These are phyloP conservation scores for Brenthis hecate DNA, from an alignment of 2,888 invertebrate genomes.

Conservation along the genomic window DNA sequence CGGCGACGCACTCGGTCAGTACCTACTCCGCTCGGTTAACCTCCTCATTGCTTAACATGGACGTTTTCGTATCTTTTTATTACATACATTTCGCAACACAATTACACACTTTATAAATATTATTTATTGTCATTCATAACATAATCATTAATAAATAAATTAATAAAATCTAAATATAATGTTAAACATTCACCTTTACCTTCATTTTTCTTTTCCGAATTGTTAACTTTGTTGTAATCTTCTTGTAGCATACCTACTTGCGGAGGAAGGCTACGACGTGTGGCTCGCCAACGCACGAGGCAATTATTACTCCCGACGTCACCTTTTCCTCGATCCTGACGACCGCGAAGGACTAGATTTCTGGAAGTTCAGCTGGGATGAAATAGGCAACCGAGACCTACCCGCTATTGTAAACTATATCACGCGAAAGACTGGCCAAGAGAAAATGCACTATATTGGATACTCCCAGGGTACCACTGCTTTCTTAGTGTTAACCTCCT, in stretches of 20 bases:
- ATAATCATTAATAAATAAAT: too few species aligned
- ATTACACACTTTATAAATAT: too few species aligned
- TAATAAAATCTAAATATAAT: too few species aligned
- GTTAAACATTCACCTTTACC: too few species aligned
- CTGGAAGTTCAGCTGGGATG: slow-evolving; percentile 90
- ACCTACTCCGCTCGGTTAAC: neutral
- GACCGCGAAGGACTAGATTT: slow-evolving; percentile 57
- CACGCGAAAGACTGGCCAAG: slow-evolving; percentile 76
- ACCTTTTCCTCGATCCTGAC: slow-evolving; percentile 65
- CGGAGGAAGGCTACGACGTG: slow-evolving; percentile 86
- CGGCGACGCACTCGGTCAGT: slow-evolving; percentile 84
- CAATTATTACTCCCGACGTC: slow-evolving; percentile 83
- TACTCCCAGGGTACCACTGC: slow-evolving; percentile 87
- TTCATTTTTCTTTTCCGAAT: slow-evolving; percentile 12
- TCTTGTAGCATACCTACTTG: slow-evolving; percentile 66
- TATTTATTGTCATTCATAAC: too few species aligned
- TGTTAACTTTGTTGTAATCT: too few species aligned
- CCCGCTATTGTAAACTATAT: slow-evolving; percentile 90
- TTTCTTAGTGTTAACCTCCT: slow-evolving; percentile 84
- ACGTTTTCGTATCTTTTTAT: too few species aligned
- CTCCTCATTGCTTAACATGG: neutral
- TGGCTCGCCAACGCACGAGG: slow-evolving; percentile 92
- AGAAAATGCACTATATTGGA: slow-evolving; percentile 87
- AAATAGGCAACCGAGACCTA: slow-evolving; percentile 88
- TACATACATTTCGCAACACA: too few species aligned